These are phyloP conservation scores for Cosmopolites sordidus DNA, from an alignment of 2,888 invertebrate genomes.

Conservation along the genomic window DNA sequence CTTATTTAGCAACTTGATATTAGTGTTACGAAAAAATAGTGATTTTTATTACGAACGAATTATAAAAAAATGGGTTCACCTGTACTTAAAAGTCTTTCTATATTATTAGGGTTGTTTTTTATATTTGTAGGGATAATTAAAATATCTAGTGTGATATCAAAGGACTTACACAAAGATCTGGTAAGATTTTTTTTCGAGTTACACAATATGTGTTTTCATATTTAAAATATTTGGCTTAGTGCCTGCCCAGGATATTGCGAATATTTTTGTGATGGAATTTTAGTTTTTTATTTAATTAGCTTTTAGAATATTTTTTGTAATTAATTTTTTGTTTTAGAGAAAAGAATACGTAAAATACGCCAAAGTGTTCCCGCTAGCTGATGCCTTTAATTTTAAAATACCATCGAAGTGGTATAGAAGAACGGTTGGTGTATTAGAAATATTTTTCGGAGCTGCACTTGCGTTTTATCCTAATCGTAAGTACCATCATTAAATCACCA, in stretches of 20 bases:
- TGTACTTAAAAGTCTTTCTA: slow-evolving; percentile 84
- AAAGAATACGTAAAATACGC: slow-evolving; percentile 94
- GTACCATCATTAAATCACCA: slow-evolving; percentile 36
- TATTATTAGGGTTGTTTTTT: slow-evolving; percentile 90
- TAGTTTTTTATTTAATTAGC: neutral
- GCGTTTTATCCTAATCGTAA: slow-evolving; percentile 80
- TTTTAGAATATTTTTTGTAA: neutral
- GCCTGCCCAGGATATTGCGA: slow-evolving; percentile 43
- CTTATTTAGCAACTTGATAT: too few relatives aligned
- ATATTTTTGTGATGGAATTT: slow-evolving; percentile 22
- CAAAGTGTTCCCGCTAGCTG: slow-evolving; percentile 86
- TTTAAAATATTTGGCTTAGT: slow-evolving; percentile 39
- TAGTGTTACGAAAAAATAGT: neutral
- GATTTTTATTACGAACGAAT: neutral
- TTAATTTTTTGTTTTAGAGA: slow-evolving; percentile 59
- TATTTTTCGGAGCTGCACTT: slow-evolving; percentile 77
- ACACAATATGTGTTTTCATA: slow-evolving; percentile 36
- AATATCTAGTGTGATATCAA: slow-evolving; percentile 84
- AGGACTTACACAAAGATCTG: slow-evolving; percentile 94
- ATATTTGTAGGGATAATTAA: slow-evolving; percentile 93
- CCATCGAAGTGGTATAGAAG: slow-evolving; percentile 91
- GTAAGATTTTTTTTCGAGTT: slow-evolving; percentile 56
- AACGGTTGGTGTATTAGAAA: slow-evolving; percentile 77
- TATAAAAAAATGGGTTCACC: slow-evolving; percentile 59
- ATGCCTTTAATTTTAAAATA: slow-evolving; percentile 77